Evolutionary conservation across 2,888 invertebrate species (phyloP), one percentile per base, ranked within the genome.

Genomic region (Cerastoderma edule): DNA sequence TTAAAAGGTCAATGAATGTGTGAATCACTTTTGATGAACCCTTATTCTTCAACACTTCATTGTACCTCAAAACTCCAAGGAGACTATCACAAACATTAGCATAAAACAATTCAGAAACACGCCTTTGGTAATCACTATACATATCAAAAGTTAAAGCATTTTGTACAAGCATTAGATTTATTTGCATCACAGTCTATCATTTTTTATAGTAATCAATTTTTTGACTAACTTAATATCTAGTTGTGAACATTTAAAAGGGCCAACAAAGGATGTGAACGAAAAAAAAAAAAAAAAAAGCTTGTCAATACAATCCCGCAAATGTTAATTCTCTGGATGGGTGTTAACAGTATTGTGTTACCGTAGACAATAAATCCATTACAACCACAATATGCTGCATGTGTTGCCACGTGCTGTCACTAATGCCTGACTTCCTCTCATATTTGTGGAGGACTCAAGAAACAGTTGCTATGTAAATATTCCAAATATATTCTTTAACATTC

Each of bases 361-460:
- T 56, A 27, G 32, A 56, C 56, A 56, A 56, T 56, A n/a, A 28
- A n/a, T 56, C 56, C 56, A 56, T 56, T 56, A 56, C 28, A 56
- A 32, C 27, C 30, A 56, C 56, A 56, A 56, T 56, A n/a, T 56
- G 32, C 22, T 8, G 56, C 56, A 27, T 32, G 27, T 32, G 56
- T 5, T 30, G 56, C 32, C 56, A 56, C 56, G 56, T 56, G 56
- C n/a, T n/a, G n/a, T 32, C 19, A 19, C 32, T 56, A 56, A 56
- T 56, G 56, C 30, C 2, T 27, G 28, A 19, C 19, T 32, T 56
- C 32, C 27, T 56, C 24, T 56, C n/a, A 13, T 56, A n/a, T 56
- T 56, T 56, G 56, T 3, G 19, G 1, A 27, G 32, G 30, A 56
- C 56, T 56, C 27, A n/a, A n/a, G 22, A n/a, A 50, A 22, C 22